Percentiles rank a stretch among this genome's conserved stretches.
These are phyloP conservation scores for Fragum fragum DNA, from an alignment of 2,888 invertebrate genomes.

Conservation along the genomic window DNA sequence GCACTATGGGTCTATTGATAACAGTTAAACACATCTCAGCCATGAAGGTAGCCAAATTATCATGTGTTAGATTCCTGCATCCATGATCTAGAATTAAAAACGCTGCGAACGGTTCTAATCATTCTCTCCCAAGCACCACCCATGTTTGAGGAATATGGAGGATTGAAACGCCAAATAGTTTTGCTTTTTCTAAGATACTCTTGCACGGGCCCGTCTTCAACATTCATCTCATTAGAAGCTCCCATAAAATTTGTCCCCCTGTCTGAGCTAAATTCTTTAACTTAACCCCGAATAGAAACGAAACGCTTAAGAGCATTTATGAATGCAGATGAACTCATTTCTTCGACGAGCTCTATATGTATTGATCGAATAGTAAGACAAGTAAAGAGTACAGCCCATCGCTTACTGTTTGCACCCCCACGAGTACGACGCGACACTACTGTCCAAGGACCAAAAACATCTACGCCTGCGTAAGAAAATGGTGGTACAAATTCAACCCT, in stretches of 20 bases:
- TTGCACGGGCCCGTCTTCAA: too few species aligned
- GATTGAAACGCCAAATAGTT: too few species aligned
- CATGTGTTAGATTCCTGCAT: too few species aligned
- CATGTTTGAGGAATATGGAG: too few species aligned
- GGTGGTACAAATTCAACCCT: not conserved
- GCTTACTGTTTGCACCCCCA: conserved; percentile 4
- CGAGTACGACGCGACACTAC: not conserved
- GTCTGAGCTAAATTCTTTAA: conserved; percentile 24
- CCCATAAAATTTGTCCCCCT: conserved; percentile 29
- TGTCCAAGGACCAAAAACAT: conserved; percentile 15
- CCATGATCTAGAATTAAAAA: too few species aligned
- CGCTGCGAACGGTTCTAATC: too few species aligned
- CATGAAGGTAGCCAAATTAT: too few species aligned
- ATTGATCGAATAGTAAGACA: not conserved
- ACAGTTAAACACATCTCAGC: too few species aligned
- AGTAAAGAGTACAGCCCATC: conserved; percentile 7
- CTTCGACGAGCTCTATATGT: not conserved
- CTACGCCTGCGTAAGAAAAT: not conserved
- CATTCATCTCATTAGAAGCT: not conserved
- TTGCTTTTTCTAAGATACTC: too few species aligned
- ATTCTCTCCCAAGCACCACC: too few species aligned
- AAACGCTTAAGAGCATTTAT: conserved; percentile 6
- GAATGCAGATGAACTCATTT: conserved; percentile 9
- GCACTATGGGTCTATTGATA: too few species aligned
- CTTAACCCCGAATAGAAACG: not conserved